A percentile compares a stretch with the other conserved stretches of the same genome.
Conservation (phyloP, 1,140 invertebrate species). For the Chironomus striatipennis region DNA sequence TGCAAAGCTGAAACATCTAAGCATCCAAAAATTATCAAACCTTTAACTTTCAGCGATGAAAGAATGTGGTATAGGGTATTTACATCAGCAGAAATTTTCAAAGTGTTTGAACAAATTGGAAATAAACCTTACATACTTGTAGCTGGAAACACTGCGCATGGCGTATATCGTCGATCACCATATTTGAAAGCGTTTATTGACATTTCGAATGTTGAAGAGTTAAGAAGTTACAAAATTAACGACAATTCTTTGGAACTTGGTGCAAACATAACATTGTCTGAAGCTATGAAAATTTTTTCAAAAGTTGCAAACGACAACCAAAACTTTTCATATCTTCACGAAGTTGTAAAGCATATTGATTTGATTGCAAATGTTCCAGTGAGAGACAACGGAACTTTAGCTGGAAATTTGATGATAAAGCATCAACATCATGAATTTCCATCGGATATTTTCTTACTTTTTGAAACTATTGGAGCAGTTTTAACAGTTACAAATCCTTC, state of each 20-base stretch:
- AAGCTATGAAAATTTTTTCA: conserved; percentile 46
- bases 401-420: conserved; percentile 74
- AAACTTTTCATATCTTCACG: conserved; percentile 17
- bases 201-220: conserved; percentile 47
- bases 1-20: conserved; percentile 23
- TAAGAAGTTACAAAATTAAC: conserved; percentile 41
- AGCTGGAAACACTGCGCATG: conserved; percentile 55
- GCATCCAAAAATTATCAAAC: background rate
- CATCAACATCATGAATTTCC: conserved; percentile 63
- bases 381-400: conserved; percentile 62
- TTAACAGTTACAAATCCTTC: background rate
- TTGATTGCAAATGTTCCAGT: conserved; percentile 58
- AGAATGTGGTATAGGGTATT: conserved; percentile 42
- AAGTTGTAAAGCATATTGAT: conserved; percentile 47
- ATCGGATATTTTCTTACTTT: conserved; percentile 66
- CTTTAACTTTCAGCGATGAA: conserved; percentile 31
- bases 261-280: conserved; percentile 46
- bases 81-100: conserved; percentile 42
- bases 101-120: conserved; percentile 39
- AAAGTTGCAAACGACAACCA: conserved; percentile 32
- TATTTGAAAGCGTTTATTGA: conserved; percentile 50
- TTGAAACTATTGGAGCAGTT: conserved; percentile 58
- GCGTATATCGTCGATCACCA: conserved; percentile 47
- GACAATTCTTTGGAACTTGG: conserved; percentile 44
- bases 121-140: conserved; percentile 46